Evolutionary conservation across 2,113 vertebrate species (phyloP), one percentile per base, ranked within the genome.

Genomic region (Aphyosemion australe): DNA sequence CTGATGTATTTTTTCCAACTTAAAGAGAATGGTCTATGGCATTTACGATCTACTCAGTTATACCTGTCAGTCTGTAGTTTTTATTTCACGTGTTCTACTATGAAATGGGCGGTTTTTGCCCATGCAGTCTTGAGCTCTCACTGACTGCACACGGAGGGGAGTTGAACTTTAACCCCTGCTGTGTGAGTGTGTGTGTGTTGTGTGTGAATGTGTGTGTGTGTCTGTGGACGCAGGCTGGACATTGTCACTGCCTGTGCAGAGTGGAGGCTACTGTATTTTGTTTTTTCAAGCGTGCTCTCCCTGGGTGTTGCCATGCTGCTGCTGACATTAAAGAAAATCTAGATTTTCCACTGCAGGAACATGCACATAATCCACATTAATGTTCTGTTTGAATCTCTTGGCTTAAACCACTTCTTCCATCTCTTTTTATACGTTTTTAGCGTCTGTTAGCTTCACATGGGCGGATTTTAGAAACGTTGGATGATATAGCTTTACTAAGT

Each of bases 401-500:
- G 88, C 75, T 79, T 78, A 74, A 84, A 78, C 80, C 70, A 75
- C 78, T 73, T 64, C 54, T 62, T 61, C n/a, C 34, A 26, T 68
- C 18, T 74, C 18, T 52, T 34, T 48, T 55, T 26, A 45, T 32
- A 42, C 39, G 58, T 84, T 77, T 67, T 69, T 46, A 69, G 61
- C 69, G 62, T 84, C 63, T 48, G 43, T 72, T 79, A 71, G 75
- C 65, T 79, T 55, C 65, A 48, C 53, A 26, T 61, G 1, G 49
- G 59, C 71, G 73, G 58, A 50, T 13, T 70, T 79, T 83, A 81
- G 78, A 83, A 73, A 74, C 47, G 48, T 77, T 80, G 79, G 84
- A 82, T 82, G 69, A 80, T 80, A 91, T 90, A 90, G 90, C 90
- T 91, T 92, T 91, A 92, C 80, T 87, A 92, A 91, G 87, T 91